These are phyloP conservation scores for Euproctis similis DNA, from an alignment of 2,888 invertebrate genomes.

Conservation along the genomic window DNA sequence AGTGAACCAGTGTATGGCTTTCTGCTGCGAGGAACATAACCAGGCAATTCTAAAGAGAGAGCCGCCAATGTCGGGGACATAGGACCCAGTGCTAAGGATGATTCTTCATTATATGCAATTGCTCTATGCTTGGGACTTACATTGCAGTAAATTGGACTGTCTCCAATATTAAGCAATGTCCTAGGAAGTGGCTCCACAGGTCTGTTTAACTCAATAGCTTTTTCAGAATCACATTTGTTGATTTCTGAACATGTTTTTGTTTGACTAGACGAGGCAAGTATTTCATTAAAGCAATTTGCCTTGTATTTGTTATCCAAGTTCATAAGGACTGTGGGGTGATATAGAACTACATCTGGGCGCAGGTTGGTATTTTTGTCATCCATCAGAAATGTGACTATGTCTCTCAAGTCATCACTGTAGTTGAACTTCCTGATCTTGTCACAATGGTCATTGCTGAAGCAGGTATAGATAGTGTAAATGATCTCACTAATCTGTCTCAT, in stretches of 20 bases:
- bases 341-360: slow-evolving; percentile 56
- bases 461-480: slow-evolving; percentile 32
- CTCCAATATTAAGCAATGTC: slow-evolving; percentile 31
- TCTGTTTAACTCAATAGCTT: slow-evolving; percentile 50
- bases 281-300: slow-evolving; percentile 37
- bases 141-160: slow-evolving; percentile 60
- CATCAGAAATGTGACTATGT: slow-evolving; percentile 49
- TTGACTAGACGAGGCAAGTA: slow-evolving; percentile 36
- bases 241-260: slow-evolving; percentile 31
- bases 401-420: slow-evolving; percentile 58
- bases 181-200: slow-evolving; percentile 49
- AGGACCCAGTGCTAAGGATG: slow-evolving; percentile 27
- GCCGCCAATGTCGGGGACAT: slow-evolving; percentile 65
- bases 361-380: slow-evolving; percentile 45
- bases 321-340: slow-evolving; percentile 65
- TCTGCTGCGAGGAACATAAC: slow-evolving; percentile 60
- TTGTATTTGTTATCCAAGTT: slow-evolving; percentile 43
- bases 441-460: slow-evolving; percentile 20
- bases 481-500: slow-evolving; percentile 53
- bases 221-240: slow-evolving; percentile 66
- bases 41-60: slow-evolving; percentile 63
- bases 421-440: slow-evolving; percentile 35
- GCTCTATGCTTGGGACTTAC: slow-evolving; percentile 37
- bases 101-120: slow-evolving; percentile 24
- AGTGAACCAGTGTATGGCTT: slow-evolving; percentile 43